Conservation (phyloP, 2,888 invertebrate species). For the Drosophila setosimentum region DNA sequence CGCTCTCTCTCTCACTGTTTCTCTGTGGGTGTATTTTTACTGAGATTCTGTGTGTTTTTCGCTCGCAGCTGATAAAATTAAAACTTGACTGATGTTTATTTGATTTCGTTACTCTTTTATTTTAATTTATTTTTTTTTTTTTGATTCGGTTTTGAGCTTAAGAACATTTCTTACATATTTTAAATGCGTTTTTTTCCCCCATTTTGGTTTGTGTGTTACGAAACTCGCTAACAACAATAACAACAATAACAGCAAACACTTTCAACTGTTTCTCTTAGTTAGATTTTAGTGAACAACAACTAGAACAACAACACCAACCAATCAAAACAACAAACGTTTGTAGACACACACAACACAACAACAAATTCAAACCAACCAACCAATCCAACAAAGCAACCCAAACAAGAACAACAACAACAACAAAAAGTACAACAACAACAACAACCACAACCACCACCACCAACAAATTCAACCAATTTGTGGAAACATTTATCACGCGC, state of each 20-base stretch:
- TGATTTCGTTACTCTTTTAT: slow-evolving; percentile 13
- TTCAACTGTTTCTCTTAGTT: slow-evolving; percentile 48
- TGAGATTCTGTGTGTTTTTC: neutral
- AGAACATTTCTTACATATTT: slow-evolving; percentile 13
- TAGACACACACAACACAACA: slow-evolving; percentile 55
- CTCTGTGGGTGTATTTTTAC: neutral
- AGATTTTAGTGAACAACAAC: slow-evolving; percentile 51
- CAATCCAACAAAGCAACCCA: slow-evolving; percentile 35
- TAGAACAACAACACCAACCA: slow-evolving; percentile 33
- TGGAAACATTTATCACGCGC: slow-evolving; percentile 80
- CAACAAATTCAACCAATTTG: slow-evolving; percentile 72
- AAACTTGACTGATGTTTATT: slow-evolving; percentile 20
- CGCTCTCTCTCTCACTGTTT: neutral
- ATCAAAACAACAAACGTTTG: slow-evolving; percentile 42
- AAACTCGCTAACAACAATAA: slow-evolving; percentile 36
- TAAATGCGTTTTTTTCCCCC: slow-evolving; percentile 11
- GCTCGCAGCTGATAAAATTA: slow-evolving; percentile 10
- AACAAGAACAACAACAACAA: slow-evolving; percentile 46
- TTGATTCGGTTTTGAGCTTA: slow-evolving; percentile 14
- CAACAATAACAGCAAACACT: slow-evolving; percentile 26
- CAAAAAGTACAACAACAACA: slow-evolving; percentile 37
- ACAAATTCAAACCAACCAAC: slow-evolving; percentile 34
- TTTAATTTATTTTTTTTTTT: slow-evolving; percentile 11
- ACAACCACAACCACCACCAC: slow-evolving; percentile 21
- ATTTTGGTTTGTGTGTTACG: slow-evolving; percentile 35